phyloP scores from a whole-genome alignment of 2,888 invertebrate genomes.

The Halocaridina rubra region DNA sequence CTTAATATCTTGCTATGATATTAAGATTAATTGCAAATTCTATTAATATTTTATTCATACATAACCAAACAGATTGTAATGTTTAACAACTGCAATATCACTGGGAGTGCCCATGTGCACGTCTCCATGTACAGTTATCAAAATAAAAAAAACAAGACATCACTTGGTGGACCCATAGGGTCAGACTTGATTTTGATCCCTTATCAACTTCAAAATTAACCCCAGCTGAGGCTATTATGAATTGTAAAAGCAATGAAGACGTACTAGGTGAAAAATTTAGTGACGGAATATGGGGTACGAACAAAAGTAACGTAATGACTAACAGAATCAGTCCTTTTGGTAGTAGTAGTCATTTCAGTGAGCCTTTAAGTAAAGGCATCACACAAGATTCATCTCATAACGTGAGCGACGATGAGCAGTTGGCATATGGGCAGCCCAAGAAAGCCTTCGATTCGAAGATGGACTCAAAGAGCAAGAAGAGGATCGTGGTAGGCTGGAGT shows the following conservation, averaged over 20 bases:
- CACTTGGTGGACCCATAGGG: slow-evolving; percentile 48
- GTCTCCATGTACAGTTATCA: no score
- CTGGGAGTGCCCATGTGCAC: no score
- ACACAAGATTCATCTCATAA: background rate
- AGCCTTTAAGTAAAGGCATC: background rate
- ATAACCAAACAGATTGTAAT: no score
- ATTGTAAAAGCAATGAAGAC: slow-evolving; percentile 60
- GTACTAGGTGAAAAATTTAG: slow-evolving; percentile 56
- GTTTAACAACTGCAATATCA: no score
- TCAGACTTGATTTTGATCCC: slow-evolving; percentile 57
- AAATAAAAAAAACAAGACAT: slow-evolving; percentile 60
- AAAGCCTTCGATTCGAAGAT: slow-evolving; percentile 76
- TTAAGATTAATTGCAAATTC: no score
- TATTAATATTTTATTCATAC: no score
- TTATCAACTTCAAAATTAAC: slow-evolving; percentile 46
- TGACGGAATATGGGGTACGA: slow-evolving; percentile 17
- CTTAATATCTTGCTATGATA: no score
- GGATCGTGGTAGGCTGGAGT: slow-evolving; percentile 80
- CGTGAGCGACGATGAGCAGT: slow-evolving; percentile 74
- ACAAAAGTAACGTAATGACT: background rate
- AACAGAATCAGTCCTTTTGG: slow-evolving; percentile 23
- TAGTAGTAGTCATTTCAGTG: slow-evolving; percentile 28
- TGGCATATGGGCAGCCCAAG: slow-evolving; percentile 81
- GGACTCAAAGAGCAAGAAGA: slow-evolving; percentile 73
- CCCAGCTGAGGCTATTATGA: slow-evolving; percentile 21